phyloP scores from a whole-genome alignment of 2,888 invertebrate species.

The Steinernema scapterisci region DNA sequence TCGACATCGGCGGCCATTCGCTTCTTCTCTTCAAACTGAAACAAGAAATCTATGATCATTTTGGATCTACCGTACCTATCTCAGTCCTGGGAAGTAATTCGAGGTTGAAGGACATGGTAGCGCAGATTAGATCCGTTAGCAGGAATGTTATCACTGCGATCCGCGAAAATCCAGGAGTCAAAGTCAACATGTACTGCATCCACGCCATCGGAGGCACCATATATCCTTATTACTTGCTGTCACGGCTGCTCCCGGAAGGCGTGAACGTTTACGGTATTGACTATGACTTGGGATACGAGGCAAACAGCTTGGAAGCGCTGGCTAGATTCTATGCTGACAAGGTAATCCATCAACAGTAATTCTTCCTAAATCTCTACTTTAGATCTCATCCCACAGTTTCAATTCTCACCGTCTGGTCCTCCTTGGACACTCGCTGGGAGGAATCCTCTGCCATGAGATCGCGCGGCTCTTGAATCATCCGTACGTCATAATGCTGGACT shows the following conservation, averaged over 20 bases:
- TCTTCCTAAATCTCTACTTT: slow-evolving; percentile 11
- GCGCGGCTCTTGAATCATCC: slow-evolving; percentile 43
- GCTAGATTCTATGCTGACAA: slow-evolving; percentile 54
- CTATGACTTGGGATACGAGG: slow-evolving; percentile 51
- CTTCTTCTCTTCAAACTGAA: slow-evolving; percentile 52
- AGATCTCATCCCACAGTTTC: slow-evolving; percentile 31
- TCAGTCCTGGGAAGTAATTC: slow-evolving; percentile 42
- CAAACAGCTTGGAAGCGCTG: slow-evolving; percentile 50
- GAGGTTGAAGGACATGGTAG: slow-evolving; percentile 36
- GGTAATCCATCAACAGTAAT: slow-evolving; percentile 38
- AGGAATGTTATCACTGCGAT: slow-evolving; percentile 42
- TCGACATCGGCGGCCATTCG: slow-evolving; percentile 58
- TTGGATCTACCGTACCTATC: slow-evolving; percentile 44
- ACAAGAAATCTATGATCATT: slow-evolving; percentile 43
- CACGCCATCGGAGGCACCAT: slow-evolving; percentile 66
- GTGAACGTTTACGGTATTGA: slow-evolving; percentile 59
- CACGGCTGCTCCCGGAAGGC: slow-evolving; percentile 52
- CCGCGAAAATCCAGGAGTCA: slow-evolving; percentile 41
- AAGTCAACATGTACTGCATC: slow-evolving; percentile 53
- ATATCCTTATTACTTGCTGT: slow-evolving; percentile 60
- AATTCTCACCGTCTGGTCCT: slow-evolving; percentile 43
- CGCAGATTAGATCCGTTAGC: background rate
- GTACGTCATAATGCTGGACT: slow-evolving; percentile 56
- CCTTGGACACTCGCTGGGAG: slow-evolving; percentile 63
- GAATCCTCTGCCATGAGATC: slow-evolving; percentile 57